Evolutionary conservation across 2,113 vertebrate genomes (phyloP).

Genomic region (Romanogobio albipinnatus): DNA sequence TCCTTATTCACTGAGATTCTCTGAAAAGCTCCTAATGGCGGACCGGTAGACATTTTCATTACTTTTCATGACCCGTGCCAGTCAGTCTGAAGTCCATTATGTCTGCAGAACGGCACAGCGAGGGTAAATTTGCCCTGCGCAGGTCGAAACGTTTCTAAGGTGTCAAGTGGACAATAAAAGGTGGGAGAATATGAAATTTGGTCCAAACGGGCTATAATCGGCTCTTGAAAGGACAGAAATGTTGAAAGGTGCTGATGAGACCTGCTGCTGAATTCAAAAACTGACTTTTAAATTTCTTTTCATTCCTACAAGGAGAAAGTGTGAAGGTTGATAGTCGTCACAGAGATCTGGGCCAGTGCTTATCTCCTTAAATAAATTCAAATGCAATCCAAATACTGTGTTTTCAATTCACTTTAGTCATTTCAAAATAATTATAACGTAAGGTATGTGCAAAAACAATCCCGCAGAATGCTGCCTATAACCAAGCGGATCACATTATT

Average conservation of each 20-base stretch:
- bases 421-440: neutral
- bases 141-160: constrained; percentile 34
- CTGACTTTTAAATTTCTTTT: neutral
- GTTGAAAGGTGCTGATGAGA: constrained; percentile 27
- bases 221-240: constrained; percentile 15
- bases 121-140: constrained; percentile 11
- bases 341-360: neutral
- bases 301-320: neutral
- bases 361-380: neutral
- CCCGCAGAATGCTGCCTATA: neutral
- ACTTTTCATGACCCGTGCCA: constrained; percentile 10
- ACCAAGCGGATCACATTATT: neutral
- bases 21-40: constrained; percentile 23
- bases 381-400: neutral
- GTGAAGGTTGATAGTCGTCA: neutral
- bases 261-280: constrained; percentile 25
- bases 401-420: neutral
- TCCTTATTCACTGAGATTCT: constrained; percentile 30
- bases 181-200: constrained; percentile 15
- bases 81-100: constrained; percentile 44
- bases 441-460: neutral
- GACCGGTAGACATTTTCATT: constrained; percentile 23
- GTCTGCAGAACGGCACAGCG: constrained; percentile 26
- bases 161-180: constrained; percentile 44
- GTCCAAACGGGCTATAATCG: constrained; percentile 34